Evolutionary conservation across 1,140 invertebrate species (phyloP).

Genomic region (Dendroctonus valens): DNA sequence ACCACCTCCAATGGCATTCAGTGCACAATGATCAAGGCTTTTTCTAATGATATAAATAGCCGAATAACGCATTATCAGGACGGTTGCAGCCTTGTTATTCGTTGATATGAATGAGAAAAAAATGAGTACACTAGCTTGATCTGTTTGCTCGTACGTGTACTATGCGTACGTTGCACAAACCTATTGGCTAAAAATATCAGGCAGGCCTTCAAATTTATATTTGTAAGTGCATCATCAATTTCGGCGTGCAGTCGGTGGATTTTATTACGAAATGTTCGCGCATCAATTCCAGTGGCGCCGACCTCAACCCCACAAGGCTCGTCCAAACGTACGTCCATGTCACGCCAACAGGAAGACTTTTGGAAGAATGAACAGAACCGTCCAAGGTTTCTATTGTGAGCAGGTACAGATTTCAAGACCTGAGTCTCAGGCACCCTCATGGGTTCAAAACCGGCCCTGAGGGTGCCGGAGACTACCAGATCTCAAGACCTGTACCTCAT

Average conservation of each 20-base stretch:
- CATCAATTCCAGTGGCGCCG: slow-evolving; percentile 4
- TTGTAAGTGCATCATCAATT: slow-evolving; percentile 20
- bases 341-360: no score
- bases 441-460: no score
- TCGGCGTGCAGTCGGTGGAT: slow-evolving; percentile 7
- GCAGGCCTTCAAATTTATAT: slow-evolving; percentile 21
- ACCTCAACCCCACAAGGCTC: no score
- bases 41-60: background rate
- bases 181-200: slow-evolving; percentile 24
- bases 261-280: slow-evolving; percentile 5
- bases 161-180: background rate
- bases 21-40: no score
- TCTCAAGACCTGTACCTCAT: no score
- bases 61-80: slow-evolving; percentile 1
- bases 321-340: no score
- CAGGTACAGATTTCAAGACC: no score
- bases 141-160: slow-evolving; percentile 14
- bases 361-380: no score
- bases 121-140: slow-evolving; percentile 8
- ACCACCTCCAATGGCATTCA: no score
- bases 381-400: no score
- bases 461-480: no score
- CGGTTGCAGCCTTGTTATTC: slow-evolving; percentile 19
- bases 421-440: no score
- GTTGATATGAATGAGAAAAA: slow-evolving; percentile 21